A percentile compares a stretch with the other conserved stretches of the same genome.
Conservation (phyloP, 2,797 vertebrate genomes). For the Bucorvus abyssinicus region DNA sequence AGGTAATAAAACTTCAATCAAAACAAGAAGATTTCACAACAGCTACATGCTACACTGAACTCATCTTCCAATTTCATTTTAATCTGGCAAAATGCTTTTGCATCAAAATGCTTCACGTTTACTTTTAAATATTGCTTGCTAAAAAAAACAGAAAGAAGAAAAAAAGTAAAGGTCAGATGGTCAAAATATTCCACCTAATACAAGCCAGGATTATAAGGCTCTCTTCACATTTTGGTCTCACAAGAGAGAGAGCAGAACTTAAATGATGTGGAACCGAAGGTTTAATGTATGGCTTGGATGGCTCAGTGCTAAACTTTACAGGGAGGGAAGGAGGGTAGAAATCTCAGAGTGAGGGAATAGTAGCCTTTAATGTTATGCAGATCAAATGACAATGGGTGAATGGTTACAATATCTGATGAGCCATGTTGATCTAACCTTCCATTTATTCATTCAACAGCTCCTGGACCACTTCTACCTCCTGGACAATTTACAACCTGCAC, state of each 20-base stretch:
- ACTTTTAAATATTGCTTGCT: constrained; percentile 39
- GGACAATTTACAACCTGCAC: constrained; percentile 41
- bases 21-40: constrained; percentile 57
- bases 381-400: constrained; percentile 38
- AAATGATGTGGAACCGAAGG: constrained; percentile 39
- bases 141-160: neutral
- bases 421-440: constrained; percentile 36
- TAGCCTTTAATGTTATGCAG: neutral
- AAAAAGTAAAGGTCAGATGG: neutral
- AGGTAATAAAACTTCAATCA: constrained; percentile 63
- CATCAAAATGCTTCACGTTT: constrained; percentile 19
- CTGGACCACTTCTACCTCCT: constrained; percentile 21
- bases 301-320: constrained; percentile 21
- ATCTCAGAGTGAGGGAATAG: constrained; percentile 12
- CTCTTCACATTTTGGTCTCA: neutral
- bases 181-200: constrained; percentile 26
- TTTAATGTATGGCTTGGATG: constrained; percentile 23
- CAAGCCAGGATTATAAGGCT: neutral
- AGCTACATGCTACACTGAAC: constrained; percentile 11
- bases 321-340: constrained; percentile 2
- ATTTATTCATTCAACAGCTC: constrained; percentile 20
- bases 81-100: constrained; percentile 22
- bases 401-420: constrained; percentile 42
- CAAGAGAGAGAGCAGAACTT: neutral
- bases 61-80: constrained; percentile 51